Evolutionary conservation across 2,888 invertebrate species (phyloP).

Genomic region (Tenthredo notha): DNA sequence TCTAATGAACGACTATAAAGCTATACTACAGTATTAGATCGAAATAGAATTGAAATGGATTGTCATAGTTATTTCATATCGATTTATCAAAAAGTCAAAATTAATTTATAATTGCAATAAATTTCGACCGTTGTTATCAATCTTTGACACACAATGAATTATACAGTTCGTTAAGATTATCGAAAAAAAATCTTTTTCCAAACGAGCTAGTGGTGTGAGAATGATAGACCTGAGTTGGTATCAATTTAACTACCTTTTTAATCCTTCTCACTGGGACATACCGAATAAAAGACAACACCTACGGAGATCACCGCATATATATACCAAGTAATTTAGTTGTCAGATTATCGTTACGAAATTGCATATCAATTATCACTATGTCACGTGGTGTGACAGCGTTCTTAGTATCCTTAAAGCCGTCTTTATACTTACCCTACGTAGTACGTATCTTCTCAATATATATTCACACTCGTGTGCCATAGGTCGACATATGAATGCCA

Average conservation of each 20-base stretch:
- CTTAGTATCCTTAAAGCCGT: slow-evolving; percentile 26
- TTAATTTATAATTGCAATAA: slow-evolving; percentile 23
- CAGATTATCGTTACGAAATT: slow-evolving; percentile 69
- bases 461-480: background rate
- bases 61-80: background rate
- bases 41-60: background rate
- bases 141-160: background rate
- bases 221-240: slow-evolving; percentile 8
- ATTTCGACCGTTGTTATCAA: background rate
- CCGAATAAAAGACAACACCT: slow-evolving; percentile 11
- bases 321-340: slow-evolving; percentile 66
- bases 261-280: background rate
- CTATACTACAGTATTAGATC: background rate
- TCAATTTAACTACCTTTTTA: slow-evolving; percentile 15
- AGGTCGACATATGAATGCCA: background rate
- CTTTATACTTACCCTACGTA: background rate
- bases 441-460: background rate
- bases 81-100: background rate
- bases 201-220: background rate
- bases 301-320: background rate
- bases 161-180: background rate
- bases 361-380: slow-evolving; percentile 68
- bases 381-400: slow-evolving; percentile 57
- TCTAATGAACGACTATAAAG: background rate
- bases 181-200: background rate